Percentiles rank a stretch among this genome's conserved stretches.
These are phyloP conservation scores for Drosophila kikkawai DNA, from an alignment of 1,140 invertebrate species.

Conservation along the genomic window DNA sequence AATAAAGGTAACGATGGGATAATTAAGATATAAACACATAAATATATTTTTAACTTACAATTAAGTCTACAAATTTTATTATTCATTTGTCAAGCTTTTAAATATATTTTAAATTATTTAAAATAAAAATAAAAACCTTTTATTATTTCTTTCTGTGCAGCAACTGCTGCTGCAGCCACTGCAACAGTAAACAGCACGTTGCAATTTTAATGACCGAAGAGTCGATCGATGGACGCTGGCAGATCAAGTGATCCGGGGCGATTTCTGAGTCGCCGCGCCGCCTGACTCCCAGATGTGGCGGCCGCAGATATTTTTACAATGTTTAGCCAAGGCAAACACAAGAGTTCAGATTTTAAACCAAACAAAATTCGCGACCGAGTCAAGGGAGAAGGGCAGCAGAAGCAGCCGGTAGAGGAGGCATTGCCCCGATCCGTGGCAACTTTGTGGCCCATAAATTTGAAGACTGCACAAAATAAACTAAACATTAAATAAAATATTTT, in stretches of 20 bases:
- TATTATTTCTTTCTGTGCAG: background rate
- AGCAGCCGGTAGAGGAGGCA: slow-evolving; percentile 1
- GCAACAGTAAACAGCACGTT: slow-evolving; percentile 81
- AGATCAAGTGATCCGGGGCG: slow-evolving; percentile 59
- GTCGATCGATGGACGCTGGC: slow-evolving; percentile 68
- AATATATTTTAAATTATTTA: background rate
- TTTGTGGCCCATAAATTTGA: slow-evolving; percentile 74
- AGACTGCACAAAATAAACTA: slow-evolving; percentile 75
- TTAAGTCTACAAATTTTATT: too few species aligned
- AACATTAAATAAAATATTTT: slow-evolving; percentile 85
- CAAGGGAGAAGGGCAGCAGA: slow-evolving; percentile 2
- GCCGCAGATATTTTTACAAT: slow-evolving; percentile 78
- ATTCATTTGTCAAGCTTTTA: too few species aligned
- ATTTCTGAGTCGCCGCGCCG: slow-evolving; percentile 19
- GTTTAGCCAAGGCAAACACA: slow-evolving; percentile 79
- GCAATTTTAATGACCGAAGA: slow-evolving; percentile 81
- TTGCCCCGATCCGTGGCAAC: slow-evolving; percentile 45
- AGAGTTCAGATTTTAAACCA: slow-evolving; percentile 55
- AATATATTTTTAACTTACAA: too few species aligned
- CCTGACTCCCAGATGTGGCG: slow-evolving; percentile 65
- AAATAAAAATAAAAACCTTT: background rate
- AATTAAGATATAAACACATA: too few species aligned
- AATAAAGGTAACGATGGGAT: background rate
- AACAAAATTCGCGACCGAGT: slow-evolving; percentile 43
- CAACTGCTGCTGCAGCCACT: slow-evolving; percentile 18